Evolutionary conservation across 2,797 vertebrate genomes (phyloP), one percentile per base, ranked within the genome.

Genomic region (Fringilla coelebs): DNA sequence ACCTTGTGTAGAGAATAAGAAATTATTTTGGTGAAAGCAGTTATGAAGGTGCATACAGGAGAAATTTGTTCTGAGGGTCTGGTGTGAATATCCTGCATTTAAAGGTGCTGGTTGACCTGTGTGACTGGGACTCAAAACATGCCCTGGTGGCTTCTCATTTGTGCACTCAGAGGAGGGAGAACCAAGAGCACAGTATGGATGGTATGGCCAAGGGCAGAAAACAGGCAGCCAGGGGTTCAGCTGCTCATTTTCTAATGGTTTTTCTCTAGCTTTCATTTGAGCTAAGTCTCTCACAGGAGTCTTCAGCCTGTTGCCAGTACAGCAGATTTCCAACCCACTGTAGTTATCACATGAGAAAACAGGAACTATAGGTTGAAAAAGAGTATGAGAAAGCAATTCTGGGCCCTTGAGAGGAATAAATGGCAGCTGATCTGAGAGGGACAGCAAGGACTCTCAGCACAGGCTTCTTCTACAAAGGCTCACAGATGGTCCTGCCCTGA

Each of bases 361-460:
- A 55, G 68, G 77, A 88, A 32, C 10, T 34, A 32, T 6, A 79
- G 32, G 32, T 71, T 89, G 81, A 61, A 95, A 95, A 94, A 7
- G 22, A 49, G 52, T 52, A 40, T 67, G 31, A 81, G 88, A 86
- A 72, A 66, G 6, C 11, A 62, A 1, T 66, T 88, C 36, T 52
- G 60, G 1, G 41, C 81, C 60, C 32, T 75, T 81, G 57, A 84
- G 76, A 57, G 58, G 14, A 0, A 0, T 61, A 67, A 46, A 63
- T 88, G 93, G 86, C 88, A 94, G 77, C 62, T 89, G 78, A 89
- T 90, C 75, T 87, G 71, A 95, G 65, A 66, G 17, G 10, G 68
- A 46, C 67, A 55, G 43, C 70, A 52, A 84, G 43, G 54, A 48
- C 34, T 71, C 73, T 92, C 61, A 77, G 68, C 81, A 77, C 5